phyloP scores from a whole-genome alignment of 2,113 vertebrate genomes.

The Probosciger aterrimus region DNA sequence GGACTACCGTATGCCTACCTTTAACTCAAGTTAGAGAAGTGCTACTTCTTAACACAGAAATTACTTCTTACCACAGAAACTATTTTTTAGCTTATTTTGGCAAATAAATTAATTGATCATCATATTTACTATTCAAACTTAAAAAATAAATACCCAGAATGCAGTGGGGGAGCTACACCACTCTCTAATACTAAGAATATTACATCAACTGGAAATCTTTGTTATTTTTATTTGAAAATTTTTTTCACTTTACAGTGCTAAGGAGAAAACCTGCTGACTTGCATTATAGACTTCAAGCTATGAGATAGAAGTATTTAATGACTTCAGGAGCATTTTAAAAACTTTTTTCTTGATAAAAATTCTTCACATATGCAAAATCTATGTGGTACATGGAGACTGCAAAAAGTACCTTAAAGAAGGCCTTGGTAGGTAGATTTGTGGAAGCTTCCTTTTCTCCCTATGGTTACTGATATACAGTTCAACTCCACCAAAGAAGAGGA shows the following conservation, averaged over 20 bases:
- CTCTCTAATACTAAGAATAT: neutral
- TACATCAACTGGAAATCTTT: neutral
- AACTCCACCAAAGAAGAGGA: neutral
- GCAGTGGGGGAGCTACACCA: neutral
- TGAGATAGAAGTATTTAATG: neutral
- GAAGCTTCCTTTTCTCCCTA: neutral
- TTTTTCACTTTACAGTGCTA: neutral
- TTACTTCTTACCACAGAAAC: neutral
- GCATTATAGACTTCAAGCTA: neutral
- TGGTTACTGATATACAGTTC: neutral
- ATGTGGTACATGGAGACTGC: rapidly evolving
- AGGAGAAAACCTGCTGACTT: neutral
- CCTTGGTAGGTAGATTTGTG: neutral
- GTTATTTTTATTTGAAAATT: neutral
- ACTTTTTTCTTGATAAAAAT: neutral
- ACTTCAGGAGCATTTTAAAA: neutral
- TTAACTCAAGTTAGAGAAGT: neutral
- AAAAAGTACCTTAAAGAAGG: neutral
- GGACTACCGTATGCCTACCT: neutral
- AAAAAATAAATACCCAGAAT: neutral
- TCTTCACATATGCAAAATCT: neutral
- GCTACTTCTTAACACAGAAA: neutral
- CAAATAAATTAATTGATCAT: neutral
- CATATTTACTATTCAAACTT: neutral
- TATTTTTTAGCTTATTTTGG: neutral